Evolutionary conservation across 2,113 vertebrate species (phyloP), one percentile per base, ranked within the genome.

Genomic region (Corydoras maculifer): DNA sequence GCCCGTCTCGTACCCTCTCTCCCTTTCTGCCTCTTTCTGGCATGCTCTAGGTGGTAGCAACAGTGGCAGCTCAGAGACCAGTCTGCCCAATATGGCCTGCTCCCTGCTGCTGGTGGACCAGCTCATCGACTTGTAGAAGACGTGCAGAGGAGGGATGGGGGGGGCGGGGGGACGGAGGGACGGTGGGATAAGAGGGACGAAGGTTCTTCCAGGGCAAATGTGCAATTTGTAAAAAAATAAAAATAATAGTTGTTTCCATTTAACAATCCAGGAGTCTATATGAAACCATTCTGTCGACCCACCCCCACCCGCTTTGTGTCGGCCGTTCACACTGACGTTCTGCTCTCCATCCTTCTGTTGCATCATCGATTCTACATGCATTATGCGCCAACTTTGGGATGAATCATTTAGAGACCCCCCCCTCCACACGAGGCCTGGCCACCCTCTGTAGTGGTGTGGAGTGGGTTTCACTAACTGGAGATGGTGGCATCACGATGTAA

Each of bases 61-160:
- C 97, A 97, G 94, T 94, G 94, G 95, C 93, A 97, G 94, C 91
- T 95, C 96, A 93, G 97, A 99, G 90, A 92, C 95, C 93, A 96
- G 93, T 92, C 93, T 99, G 91, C 94, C 96, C 91, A 96, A 91
- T 93, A 90, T 99, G 94, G 93, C 95, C 90, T 95, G 95, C 91
- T 96, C 97, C 91, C 92, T 98, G 80, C 95, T 99, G 90, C 93
- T 99, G 92, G 96, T 99, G 94, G 97, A 99, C 92, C 97, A 99
- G 93, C 97, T 99, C 90, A 99, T 99, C 93, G 96, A 99, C 93
- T 94, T 99, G 91, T 99, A 98, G 92, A 91, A 91, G 90, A 91
- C 81, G 78, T 43, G 71, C 18, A 69, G 70, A 73, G 63, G 18
- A 12, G 59, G 57, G 30, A 70, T 35, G 73, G 49, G 58, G 29